Evolutionary conservation across 2,113 vertebrate genomes (phyloP).

Genomic region (Silurus glanis): DNA sequence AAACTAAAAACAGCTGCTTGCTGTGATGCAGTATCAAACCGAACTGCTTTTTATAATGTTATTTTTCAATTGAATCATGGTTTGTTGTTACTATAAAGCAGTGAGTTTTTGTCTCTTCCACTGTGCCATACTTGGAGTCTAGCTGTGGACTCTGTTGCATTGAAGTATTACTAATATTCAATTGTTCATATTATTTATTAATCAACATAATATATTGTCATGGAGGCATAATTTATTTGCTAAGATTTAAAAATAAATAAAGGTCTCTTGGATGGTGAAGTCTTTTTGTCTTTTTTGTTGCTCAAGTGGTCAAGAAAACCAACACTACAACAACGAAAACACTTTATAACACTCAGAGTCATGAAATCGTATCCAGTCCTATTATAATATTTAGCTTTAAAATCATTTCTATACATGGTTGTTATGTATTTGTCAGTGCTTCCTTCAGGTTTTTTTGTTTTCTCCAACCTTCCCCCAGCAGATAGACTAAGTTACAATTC

Average conservation of each 20-base stretch:
- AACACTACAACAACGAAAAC: too few species aligned
- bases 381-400: neutral
- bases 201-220: conserved; percentile 71
- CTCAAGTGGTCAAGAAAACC: neutral
- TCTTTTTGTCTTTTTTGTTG: neutral
- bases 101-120: conserved; percentile 64
- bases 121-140: conserved; percentile 67
- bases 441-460: neutral
- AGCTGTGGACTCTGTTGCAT: conserved; percentile 66
- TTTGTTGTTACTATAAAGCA: conserved; percentile 70
- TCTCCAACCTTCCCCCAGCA: neutral
- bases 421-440: neutral
- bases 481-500: neutral
- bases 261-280: conserved; percentile 59
- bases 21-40: conserved; percentile 72
- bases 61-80: conserved; percentile 68
- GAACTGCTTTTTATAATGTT: conserved; percentile 56
- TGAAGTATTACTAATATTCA: conserved; percentile 68
- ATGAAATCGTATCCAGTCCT: neutral
- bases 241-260: conserved; percentile 67
- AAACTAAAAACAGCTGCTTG: conserved; percentile 74
- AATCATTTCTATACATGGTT: neutral
- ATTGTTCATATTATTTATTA: conserved; percentile 74
- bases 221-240: conserved; percentile 73
- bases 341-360: neutral